A percentile compares a stretch with the other conserved stretches of the same genome.
Evolutionary conservation across 2,797 vertebrate species (phyloP).

Genomic region (Tenualosa thibaudeaui): DNA sequence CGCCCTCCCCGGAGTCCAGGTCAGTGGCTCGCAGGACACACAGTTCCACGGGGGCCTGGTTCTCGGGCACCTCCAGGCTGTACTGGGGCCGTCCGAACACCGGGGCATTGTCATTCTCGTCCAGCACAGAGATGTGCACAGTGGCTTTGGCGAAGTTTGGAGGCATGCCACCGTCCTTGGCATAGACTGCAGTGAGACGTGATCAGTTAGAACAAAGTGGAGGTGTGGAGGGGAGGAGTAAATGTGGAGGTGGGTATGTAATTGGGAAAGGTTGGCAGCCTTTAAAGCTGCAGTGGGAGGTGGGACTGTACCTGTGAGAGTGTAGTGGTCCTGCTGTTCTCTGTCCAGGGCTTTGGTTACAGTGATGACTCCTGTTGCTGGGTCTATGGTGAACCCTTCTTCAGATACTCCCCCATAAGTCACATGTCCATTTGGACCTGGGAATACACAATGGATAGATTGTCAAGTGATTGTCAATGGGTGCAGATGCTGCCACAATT

Average conservation of each 20-base stretch:
- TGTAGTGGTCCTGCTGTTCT: constrained; percentile 83
- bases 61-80: constrained; percentile 90
- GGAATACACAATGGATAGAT: constrained; percentile 27
- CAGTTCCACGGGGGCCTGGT: constrained; percentile 81
- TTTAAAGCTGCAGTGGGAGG: not conserved
- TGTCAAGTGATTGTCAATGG: not conserved
- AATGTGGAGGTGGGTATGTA: not conserved
- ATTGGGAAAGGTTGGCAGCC: not conserved
- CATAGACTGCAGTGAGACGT: constrained; percentile 79
- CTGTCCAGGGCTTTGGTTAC: constrained; percentile 85
- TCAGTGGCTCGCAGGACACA: constrained; percentile 86
- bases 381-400: constrained; percentile 87
- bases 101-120: constrained; percentile 90
- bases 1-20: constrained; percentile 82
- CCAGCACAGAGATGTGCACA: constrained; percentile 81
- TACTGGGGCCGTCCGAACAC: constrained; percentile 79
- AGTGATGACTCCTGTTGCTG: constrained; percentile 86
- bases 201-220: not conserved
- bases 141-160: constrained; percentile 85
- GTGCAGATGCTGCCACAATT: no score
- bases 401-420: constrained; percentile 88
- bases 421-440: constrained; percentile 86
- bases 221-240: not conserved
- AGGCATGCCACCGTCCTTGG: constrained; percentile 86
- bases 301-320: constrained; percentile 80